Evolutionary conservation across 2,113 vertebrate genomes (phyloP).

Genomic region (Telmatochromis brichardi): DNA sequence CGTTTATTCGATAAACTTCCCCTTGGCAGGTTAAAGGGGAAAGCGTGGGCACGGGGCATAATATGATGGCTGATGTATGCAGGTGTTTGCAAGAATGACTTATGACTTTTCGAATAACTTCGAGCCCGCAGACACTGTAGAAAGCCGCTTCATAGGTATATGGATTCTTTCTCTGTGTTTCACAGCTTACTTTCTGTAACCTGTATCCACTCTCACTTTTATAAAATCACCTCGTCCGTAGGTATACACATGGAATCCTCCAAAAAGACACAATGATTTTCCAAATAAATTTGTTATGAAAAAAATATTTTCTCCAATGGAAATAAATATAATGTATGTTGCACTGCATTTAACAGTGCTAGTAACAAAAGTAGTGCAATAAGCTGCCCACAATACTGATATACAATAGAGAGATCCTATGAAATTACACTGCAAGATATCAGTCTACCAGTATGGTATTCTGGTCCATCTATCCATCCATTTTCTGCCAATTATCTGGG

Average conservation of each 20-base stretch:
- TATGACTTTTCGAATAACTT: conserved; percentile 18
- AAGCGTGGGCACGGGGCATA: not conserved
- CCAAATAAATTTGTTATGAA: not conserved
- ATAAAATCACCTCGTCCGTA: not conserved
- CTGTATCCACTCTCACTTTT: not conserved
- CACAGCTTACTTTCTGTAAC: not conserved
- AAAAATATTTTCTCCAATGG: not conserved
- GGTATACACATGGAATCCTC: not conserved
- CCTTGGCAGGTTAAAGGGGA: not conserved
- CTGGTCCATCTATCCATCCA: not conserved
- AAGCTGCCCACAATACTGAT: not conserved
- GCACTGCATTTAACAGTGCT: not conserved
- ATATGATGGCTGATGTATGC: not conserved
- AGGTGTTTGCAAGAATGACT: conserved; percentile 1
- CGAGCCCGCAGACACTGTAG: not conserved
- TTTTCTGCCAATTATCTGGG: not conserved
- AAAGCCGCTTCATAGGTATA: not conserved
- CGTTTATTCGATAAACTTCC: not conserved
- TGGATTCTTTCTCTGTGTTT: not conserved
- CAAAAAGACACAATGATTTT: not conserved
- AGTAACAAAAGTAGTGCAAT: not conserved
- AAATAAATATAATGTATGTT: not conserved
- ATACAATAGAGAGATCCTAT: not conserved
- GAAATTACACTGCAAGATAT: not conserved
- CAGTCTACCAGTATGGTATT: not conserved